Evolutionary conservation across 64 coral and sea anemone species (phyloP).

Genomic region (Porites australiensis): DNA sequence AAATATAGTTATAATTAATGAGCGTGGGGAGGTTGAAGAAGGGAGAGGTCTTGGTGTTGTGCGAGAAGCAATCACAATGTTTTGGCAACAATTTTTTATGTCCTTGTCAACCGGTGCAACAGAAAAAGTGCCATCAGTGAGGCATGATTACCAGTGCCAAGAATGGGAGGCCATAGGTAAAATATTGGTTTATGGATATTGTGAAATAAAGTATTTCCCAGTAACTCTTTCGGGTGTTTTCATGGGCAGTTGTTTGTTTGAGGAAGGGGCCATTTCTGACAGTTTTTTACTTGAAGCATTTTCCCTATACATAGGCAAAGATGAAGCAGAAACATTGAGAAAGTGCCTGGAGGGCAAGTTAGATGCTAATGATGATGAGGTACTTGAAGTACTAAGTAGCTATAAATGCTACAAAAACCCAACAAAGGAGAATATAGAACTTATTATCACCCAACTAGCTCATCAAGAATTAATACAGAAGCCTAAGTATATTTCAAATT

Average conservation of each 20-base stretch:
- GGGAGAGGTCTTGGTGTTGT: conserved; percentile 64
- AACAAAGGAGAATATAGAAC: conserved; percentile 64
- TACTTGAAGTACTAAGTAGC: conserved; percentile 76
- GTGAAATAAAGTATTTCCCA: conserved; percentile 57
- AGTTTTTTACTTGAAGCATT: conserved; percentile 52
- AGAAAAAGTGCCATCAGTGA: conserved; percentile 71
- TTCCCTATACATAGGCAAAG: conserved; percentile 52
- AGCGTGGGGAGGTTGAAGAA: conserved; percentile 46
- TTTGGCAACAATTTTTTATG: conserved; percentile 69
- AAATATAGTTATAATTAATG: conserved; percentile 72
- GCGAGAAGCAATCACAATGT: conserved; percentile 66
- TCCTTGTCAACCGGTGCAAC: conserved; percentile 50
- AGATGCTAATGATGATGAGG: conserved; percentile 64
- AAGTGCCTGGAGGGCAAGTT: conserved; percentile 58
- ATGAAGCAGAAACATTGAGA: conserved; percentile 63
- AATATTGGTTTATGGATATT: conserved; percentile 67
- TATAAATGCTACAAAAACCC: conserved; percentile 71
- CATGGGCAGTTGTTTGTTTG: conserved; percentile 66
- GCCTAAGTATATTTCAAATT: conserved; percentile 72
- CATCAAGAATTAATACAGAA: conserved; percentile 73
- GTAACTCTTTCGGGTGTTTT: conserved; percentile 63
- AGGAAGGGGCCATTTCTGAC: conserved; percentile 64
- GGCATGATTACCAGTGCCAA: conserved; percentile 54
- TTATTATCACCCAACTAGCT: conserved; percentile 67
- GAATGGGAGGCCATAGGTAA: conserved; percentile 75